Percentiles rank a stretch among this genome's conserved stretches.
Evolutionary conservation across 2,888 invertebrate genomes (phyloP).

Genomic region (Glomeris marginata): DNA sequence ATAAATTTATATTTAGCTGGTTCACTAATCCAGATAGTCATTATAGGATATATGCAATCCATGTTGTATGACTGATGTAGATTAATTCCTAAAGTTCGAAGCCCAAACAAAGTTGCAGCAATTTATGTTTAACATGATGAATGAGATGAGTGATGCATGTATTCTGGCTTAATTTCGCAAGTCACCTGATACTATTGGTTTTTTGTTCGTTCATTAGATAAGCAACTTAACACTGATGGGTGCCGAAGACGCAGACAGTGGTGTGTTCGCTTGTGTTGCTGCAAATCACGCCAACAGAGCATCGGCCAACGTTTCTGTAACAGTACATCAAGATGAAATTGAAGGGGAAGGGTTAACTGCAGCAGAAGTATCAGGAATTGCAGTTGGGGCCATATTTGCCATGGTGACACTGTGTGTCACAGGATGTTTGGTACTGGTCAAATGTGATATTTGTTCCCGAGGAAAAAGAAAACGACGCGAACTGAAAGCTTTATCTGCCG

Average conservation of each 20-base stretch:
- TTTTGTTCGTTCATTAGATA: slow-evolving; percentile 30
- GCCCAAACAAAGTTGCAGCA: no score
- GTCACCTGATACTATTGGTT: no score
- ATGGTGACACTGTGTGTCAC: slow-evolving; percentile 17
- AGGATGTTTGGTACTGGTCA: slow-evolving; percentile 16
- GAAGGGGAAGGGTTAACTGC: slow-evolving; percentile 13
- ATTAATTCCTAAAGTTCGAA: no score
- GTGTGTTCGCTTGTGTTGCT: slow-evolving; percentile 75
- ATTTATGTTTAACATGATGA: no score
- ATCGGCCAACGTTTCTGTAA: slow-evolving; percentile 76
- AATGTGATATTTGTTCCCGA: slow-evolving; percentile 8
- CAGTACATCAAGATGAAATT: slow-evolving; percentile 53
- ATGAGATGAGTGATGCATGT: no score
- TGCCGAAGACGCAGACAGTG: slow-evolving; percentile 65
- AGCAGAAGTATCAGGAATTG: slow-evolving; percentile 19
- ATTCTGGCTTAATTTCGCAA: no score
- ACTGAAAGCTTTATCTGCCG: slow-evolving; percentile 11
- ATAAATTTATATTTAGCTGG: no score
- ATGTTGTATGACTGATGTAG: no score
- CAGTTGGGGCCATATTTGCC: slow-evolving; percentile 18
- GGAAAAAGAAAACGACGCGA: slow-evolving; percentile 6
- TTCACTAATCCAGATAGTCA: no score
- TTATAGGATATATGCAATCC: no score
- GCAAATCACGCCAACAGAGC: slow-evolving; percentile 77
- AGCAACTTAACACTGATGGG: slow-evolving; percentile 63